Conservation (phyloP, 2,888 invertebrate species). For the Steinernema scapterisci region DNA sequence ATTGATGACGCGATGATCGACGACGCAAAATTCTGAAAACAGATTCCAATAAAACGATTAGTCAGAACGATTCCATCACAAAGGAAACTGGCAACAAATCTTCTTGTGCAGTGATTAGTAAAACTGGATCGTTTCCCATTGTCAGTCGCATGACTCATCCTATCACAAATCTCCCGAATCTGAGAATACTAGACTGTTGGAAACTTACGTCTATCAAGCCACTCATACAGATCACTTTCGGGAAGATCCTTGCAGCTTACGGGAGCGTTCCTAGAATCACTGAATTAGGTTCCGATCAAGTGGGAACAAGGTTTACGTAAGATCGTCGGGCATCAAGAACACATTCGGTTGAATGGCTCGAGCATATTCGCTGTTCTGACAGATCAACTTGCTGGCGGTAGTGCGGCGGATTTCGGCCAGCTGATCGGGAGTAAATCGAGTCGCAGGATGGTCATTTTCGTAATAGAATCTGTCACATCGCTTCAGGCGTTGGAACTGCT, state of each 20-base stretch:
- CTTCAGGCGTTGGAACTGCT: conserved; percentile 73
- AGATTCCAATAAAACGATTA: too few relatives aligned
- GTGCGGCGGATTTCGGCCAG: conserved; percentile 82
- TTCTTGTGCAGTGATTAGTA: not conserved
- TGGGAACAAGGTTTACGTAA: conserved; percentile 56
- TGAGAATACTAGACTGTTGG: not conserved
- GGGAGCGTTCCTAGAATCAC: conserved; percentile 61
- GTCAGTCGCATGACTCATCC: too few relatives aligned
- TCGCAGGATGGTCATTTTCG: conserved; percentile 64
- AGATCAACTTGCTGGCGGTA: conserved; percentile 82
- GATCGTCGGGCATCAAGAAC: conserved; percentile 79
- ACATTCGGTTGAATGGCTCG: conserved; percentile 84
- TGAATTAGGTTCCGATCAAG: not conserved
- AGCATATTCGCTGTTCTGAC: conserved; percentile 76
- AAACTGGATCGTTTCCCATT: not conserved
- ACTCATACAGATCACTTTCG: conserved; percentile 60
- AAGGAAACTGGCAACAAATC: not conserved
- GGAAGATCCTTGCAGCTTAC: conserved; percentile 63
- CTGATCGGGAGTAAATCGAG: conserved; percentile 73
- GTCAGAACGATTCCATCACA: too few relatives aligned
- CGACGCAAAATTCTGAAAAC: conserved; percentile 63
- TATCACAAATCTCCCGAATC: too few relatives aligned
- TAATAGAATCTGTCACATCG: conserved; percentile 97
- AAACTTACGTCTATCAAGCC: conserved; percentile 64
- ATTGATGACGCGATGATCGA: conserved; percentile 63